Percentiles rank a stretch among this genome's conserved stretches.
These are phyloP conservation scores for Castor canadensis DNA, from an alignment of 2,113 vertebrate genomes.

Conservation along the genomic window DNA sequence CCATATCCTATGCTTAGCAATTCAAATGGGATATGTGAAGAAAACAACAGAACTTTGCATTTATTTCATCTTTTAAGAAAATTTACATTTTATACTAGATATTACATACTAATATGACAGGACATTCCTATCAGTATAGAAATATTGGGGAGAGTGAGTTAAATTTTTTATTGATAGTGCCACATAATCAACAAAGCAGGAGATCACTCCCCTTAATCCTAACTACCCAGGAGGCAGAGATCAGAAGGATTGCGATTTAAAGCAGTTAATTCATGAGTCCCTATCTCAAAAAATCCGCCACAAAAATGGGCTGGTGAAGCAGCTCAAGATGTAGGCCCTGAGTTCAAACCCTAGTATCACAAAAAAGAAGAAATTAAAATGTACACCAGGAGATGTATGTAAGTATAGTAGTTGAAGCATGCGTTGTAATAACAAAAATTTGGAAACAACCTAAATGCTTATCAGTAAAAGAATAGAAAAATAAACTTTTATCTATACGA, in stretches of 20 bases:
- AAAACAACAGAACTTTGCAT: background rate
- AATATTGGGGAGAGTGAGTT: background rate
- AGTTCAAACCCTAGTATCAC: no score
- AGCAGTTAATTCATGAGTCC: no score
- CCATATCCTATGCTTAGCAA: background rate
- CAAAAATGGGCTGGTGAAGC: no score
- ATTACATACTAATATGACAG: background rate
- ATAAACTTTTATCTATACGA: slow-evolving; percentile 7
- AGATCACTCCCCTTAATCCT: background rate
- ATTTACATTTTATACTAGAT: background rate
- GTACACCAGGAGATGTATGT: background rate
- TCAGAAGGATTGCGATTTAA: no score
- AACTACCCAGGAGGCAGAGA: no score
- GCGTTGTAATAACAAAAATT: slow-evolving; percentile 19
- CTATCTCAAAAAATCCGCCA: no score
- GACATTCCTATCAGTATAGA: background rate
- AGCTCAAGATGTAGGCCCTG: no score
- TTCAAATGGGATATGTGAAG: background rate
- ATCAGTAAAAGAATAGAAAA: background rate
- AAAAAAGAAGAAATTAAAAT: background rate
- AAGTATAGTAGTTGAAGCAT: background rate
- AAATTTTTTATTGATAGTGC: background rate
- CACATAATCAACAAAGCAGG: background rate
- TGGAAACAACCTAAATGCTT: background rate
- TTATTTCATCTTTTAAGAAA: slow-evolving; percentile 39